Evolutionary conservation across 2,113 vertebrate species (phyloP), one percentile per base, ranked within the genome.

Genomic region (Scophthalmus maximus): DNA sequence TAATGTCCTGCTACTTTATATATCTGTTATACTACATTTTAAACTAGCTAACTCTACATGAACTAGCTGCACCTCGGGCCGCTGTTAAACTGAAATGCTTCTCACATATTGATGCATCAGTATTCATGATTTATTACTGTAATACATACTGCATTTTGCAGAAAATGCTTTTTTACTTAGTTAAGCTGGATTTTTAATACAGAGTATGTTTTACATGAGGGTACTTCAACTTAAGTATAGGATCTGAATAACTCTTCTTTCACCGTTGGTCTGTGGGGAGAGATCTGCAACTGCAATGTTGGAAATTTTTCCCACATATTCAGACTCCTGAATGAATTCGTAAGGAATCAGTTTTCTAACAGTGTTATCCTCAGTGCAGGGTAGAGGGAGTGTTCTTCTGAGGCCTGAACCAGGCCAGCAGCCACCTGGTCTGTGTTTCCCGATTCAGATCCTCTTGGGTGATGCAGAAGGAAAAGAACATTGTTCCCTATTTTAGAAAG

Each of bases 391-490:
- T 34, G 75, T 72, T 63, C 55, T 38, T 59, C 36, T 47, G 30
- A 30, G 58, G 42, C 22, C 14, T 51, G n/a, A 81, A 79, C 57
- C 44, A 78, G 74, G 81, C 27, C 75, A 76, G 64, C 56, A 26
- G 62, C 60, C 71, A 76, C 74, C 69, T 76, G 72, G 44, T 57
- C 50, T 32, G 2, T 68, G 44, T 63, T 60, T 26, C 40, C 68
- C 1, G 8, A 5, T 42, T 68, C 50, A 62, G 25, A 75, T 50
- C 55, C 51, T 42, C 40, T 26, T 30, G 62, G 53, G 27, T 11
- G 40, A 57, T 34, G 20, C 62, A 36, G 14, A 20, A 76, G 59
- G 40, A 52, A 20, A 61, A 40, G 30, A 75, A 57, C 32, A 73
- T 25, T 12, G 32, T 40, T 58, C 30, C 55, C 42, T 63, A n/a